Base-by-base conservation (phyloP, 2,113 vertebrate species). In the Psilopogon haemacephalus region DNA sequence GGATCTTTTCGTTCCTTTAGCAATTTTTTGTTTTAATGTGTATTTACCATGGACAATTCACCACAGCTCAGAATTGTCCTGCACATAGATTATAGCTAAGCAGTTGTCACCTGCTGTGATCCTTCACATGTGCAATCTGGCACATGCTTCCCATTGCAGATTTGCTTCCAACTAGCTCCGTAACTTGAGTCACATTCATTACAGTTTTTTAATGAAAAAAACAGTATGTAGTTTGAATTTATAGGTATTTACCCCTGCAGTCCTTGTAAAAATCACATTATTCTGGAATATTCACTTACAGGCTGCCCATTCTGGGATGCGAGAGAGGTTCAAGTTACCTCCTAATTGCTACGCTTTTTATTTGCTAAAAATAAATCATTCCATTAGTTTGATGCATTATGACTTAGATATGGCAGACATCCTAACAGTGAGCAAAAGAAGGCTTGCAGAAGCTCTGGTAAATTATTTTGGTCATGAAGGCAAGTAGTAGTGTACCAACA, bases 141-240 rank as follows among this genome's bases (percentile, higher is more conserved):
- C 78, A 32, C 48, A 12, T 46, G 69, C 76, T 93, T 93, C 73
- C 75, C 85, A 88, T 73, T 65, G 81, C 2, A 6, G 59, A 33
- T n/a, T 64, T 74, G 79, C 91, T 94, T 91, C 63, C 78, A 70
- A 15, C 46, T 17, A 48, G 71, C 38, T 76, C 75, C 80, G 82
- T 77, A 84, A 89, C 35, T 62, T 17, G 71, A 95, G 60, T 46
- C 83, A 38, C 17, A 3, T 33, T 73, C 68, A 42, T 67, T 74
- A 78, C 14, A 55, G 23, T 60, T 76, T 20, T 44, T 90, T 89
- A 76, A 64, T 64, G 52, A 75, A 80, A 93, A 92, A 93, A 90
- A 58, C 32, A 65, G 9, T 12, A 23, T 32, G 23, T 54, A 54
- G 52, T 71, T 93, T 64, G 55, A 85, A 84, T 80, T 86, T 85